Evolutionary conservation across 2,113 vertebrate genomes (phyloP), one percentile per base, ranked within the genome.

Genomic region (Entelurus aequoreus): DNA sequence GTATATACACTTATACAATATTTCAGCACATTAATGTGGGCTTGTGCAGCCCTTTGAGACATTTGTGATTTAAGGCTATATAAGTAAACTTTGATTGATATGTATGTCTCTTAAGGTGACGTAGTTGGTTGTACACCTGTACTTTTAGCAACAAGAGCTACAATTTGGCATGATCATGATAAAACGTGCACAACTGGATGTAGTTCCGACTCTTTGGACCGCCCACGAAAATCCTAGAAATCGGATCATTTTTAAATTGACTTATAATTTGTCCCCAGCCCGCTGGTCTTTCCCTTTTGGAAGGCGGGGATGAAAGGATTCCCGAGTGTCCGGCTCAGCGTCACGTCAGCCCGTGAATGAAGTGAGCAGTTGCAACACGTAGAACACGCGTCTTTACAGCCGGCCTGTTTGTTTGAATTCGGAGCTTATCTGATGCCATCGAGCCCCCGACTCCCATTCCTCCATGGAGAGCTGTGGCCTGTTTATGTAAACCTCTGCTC

Each of bases 401-500:
- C 7, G 38, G 4, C 2, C 9, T 40, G 28, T 46, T 67, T 21
- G 44, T 60, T 72, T 56, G 42, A 63, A 60, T 67, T 38, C 28
- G 6, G 44, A 62, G 47, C 62, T 62, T 38, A 65, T 49, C 54
- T 36, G 59, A 68, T 75, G 56, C 58, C 64, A 40, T 63, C 47
- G 21, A 40, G 40, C 46, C 69, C 64, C 59, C 21, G 58, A 58
- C 49, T 78, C 62, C 21, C 51, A 49, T 81, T 82, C 74, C 75
- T 75, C 54, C 69, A 85, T 72, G 65, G 68, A 65, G 69, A 56
- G 72, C 54, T 70, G 63, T 57, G 47, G 50, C 54, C 42, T 65
- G 67, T 82, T 83, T 79, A 74, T 80, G 69, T 80, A 83, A 83
- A 74, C 38, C 48, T 64, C 74, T 63, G 50, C 66, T 84, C 78